Base-by-base conservation (phyloP, 2,888 invertebrate genomes). In the Platycheirus rosarum region DNA sequence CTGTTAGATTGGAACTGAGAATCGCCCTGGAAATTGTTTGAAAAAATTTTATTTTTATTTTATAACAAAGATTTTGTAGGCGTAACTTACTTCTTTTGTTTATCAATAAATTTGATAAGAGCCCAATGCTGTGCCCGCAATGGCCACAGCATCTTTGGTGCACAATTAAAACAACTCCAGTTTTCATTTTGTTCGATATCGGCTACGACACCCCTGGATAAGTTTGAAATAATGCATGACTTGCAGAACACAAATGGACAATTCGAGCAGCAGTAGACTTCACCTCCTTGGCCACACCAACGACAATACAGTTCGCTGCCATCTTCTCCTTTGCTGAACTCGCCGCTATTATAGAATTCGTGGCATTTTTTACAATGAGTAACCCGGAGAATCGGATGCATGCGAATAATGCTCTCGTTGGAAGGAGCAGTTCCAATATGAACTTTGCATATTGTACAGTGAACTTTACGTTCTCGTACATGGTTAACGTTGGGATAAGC, bases 231-330 rank as follows among this genome's bases (percentile, higher is more conserved):
- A 60, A 96, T 94, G 88, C 95, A 96, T 91, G 94, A 95, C 92
- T 94, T 94, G 89, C 95, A 95, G 88, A 95, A 95, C 0, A 95
- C 95, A 90, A 92, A 94, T 53, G 94, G 93, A 84, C 96, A 96
- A 80, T 93, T 92, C 1, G 95, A 93, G 87, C 96, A 96, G 87
- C 95, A 96, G 87, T 95, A 94, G 0, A 96, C 94, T 89, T 94
- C 94, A 3, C 94, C 94, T 3, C 93, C 96, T 88, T 96, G 95
- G 0, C 95, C 96, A 87, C 96, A 96, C 96, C 95, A 96, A 55
- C 95, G 92, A 86, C 96, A 96, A 87, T 95, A 96, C 79, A 96
- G 90, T 88, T 96, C 96, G 13, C 95, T 95, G 20, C 95, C 95
- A 91, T 96, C 96, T 88, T 95, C 95, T 57, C 95, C 95, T 90